Conservation (phyloP, 1,140 invertebrate species). For the Cheumatopsyche charites region DNA sequence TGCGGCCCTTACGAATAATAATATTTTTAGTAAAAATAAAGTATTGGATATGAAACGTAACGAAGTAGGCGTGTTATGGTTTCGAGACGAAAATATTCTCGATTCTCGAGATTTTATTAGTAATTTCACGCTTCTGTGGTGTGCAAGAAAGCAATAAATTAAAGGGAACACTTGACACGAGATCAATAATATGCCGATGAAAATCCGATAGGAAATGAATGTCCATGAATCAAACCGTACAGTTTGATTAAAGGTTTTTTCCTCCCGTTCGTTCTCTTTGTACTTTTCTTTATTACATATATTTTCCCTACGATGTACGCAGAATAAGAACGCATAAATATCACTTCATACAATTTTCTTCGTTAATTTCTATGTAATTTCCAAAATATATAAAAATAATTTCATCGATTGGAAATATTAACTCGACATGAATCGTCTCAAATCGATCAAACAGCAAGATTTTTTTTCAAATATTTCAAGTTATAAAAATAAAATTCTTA, state of each 20-base stretch:
- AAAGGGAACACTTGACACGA: slow-evolving; percentile 17
- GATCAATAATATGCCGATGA: slow-evolving; percentile 28
- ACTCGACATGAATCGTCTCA: too few species aligned
- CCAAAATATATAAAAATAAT: too few species aligned
- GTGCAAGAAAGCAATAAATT: slow-evolving; percentile 28
- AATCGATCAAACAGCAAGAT: too few species aligned
- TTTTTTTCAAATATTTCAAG: too few species aligned
- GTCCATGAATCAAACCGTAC: slow-evolving; percentile 27
- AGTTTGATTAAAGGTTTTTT: slow-evolving; percentile 24
- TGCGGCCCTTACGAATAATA: too few species aligned
- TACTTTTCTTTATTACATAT: slow-evolving; percentile 12
- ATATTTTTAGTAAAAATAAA: too few species aligned
- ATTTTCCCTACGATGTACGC: neutral
- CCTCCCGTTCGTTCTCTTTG: neutral
- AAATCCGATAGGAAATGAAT: slow-evolving; percentile 28
- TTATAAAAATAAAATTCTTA: too few species aligned
- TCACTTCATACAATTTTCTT: too few species aligned
- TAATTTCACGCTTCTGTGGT: slow-evolving; percentile 25
- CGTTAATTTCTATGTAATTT: too few species aligned
- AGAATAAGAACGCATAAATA: too few species aligned
- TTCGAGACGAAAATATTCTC: neutral
- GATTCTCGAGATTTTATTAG: slow-evolving; percentile 14
- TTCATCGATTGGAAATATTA: too few species aligned
- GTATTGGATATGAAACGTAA: neutral
- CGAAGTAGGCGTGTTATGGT: neutral